These are phyloP conservation scores for Xerus inauris DNA, from an alignment of 2,113 vertebrate species.

Conservation along the genomic window DNA sequence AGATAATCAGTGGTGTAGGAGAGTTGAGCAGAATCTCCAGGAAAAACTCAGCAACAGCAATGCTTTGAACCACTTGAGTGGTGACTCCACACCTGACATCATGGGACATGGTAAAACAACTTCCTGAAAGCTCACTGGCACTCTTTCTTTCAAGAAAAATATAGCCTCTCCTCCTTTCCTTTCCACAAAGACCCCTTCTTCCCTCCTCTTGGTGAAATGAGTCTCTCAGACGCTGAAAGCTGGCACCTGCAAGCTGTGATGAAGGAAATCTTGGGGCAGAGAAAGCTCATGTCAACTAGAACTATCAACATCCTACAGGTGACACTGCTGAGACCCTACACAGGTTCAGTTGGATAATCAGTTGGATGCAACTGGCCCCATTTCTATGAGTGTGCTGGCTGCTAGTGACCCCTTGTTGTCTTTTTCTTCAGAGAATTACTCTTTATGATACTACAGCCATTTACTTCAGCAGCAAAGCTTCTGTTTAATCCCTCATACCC, in stretches of 20 bases:
- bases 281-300: not conserved
- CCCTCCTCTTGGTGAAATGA: not conserved
- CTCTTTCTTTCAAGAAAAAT: not conserved
- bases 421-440: not conserved
- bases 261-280: not conserved
- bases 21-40: not conserved
- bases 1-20: not conserved
- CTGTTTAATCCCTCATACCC: not conserved
- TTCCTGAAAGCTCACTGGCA: not conserved
- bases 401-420: not conserved
- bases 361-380: not conserved
- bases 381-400: not conserved
- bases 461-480: too few species aligned
- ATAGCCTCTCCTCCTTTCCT: not conserved
- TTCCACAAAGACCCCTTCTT: not conserved
- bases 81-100: not conserved
- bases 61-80: not conserved
- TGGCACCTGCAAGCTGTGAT: not conserved
- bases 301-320: not conserved
- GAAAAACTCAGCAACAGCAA: not conserved
- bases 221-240: not conserved
- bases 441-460: not conserved
- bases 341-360: not conserved
- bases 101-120: not conserved
- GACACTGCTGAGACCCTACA: not conserved